phyloP scores from a whole-genome alignment of 2,113 vertebrate genomes.

The Ictalurus punctatus region DNA sequence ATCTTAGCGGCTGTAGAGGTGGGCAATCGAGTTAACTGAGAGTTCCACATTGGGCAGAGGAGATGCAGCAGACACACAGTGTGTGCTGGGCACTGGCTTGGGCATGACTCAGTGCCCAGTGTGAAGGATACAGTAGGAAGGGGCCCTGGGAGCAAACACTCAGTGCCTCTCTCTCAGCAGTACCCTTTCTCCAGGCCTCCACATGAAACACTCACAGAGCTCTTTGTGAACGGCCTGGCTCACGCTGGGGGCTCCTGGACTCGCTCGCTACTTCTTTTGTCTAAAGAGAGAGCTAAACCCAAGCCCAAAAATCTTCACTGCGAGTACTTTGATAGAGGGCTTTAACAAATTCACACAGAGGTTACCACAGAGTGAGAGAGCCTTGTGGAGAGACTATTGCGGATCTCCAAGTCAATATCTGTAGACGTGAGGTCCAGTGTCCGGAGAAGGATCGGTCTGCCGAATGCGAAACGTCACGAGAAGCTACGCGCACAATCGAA shows the following conservation, averaged over 20 bases:
- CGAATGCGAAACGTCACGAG: neutral
- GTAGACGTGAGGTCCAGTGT: conserved; percentile 64
- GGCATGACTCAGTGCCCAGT: conserved; percentile 63
- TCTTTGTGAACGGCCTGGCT: conserved; percentile 67
- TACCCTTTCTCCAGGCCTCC: conserved; percentile 44
- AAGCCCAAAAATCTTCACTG: conserved; percentile 44
- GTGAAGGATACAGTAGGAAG: conserved; percentile 57
- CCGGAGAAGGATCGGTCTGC: conserved; percentile 42
- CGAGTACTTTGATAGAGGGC: conserved; percentile 53
- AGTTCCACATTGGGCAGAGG: conserved; percentile 70
- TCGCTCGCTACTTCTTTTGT: conserved; percentile 50
- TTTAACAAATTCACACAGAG: conserved; percentile 62
- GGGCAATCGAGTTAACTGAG: conserved; percentile 69
- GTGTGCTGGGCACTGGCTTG: conserved; percentile 58
- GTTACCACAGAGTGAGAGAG: conserved; percentile 46
- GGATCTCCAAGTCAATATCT: conserved; percentile 68
- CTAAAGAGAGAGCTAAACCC: conserved; percentile 46
- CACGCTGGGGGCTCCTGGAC: conserved; percentile 34
- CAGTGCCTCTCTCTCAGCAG: conserved; percentile 42
- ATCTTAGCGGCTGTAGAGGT: conserved; percentile 67
- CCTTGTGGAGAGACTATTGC: conserved; percentile 55
- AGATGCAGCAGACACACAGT: conserved; percentile 62
- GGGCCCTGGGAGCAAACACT: conserved; percentile 59
- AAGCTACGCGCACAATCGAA: neutral
- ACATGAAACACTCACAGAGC: conserved; percentile 65